Base-by-base conservation (phyloP, 2,888 invertebrate species). In the Clistopyga incitator region DNA sequence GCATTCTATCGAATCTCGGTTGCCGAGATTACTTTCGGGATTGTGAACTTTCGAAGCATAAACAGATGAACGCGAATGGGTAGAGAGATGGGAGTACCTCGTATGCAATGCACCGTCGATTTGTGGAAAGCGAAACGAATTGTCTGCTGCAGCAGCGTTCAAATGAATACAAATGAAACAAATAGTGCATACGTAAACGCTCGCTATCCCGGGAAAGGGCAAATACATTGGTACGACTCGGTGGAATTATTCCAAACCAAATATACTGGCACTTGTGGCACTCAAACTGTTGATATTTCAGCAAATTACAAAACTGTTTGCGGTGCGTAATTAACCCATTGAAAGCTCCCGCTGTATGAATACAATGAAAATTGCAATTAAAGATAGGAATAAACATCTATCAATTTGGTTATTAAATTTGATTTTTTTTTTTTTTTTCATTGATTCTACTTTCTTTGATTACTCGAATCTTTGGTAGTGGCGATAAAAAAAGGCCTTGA, bases 151-250 rank as follows among this genome's bases (percentile, higher is more conserved):
- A 47, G 38, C 64, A 47, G 42, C 47, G 38, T 23, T 59, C 52
- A 29, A 74, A 78, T 64, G 74, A 74, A 78, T 70, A 25, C 74
- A 78, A 65, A 74, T 74, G 67, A 64, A 61, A 74, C 68, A 74
- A 81, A 81, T 75, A 75, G 74, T 34, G 70, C 78, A 75, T 75
- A 65, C 70, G 78, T 34, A 71, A 84, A 78, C 78, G 50, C 74
- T 77, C 50, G 79, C 56, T 65, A n/a, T 75, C 23, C 72, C 54
- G 78, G 45, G 50, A 25, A 72, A 11, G 68, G 25, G 42, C 25
- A 78, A 77, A 77, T 70, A 68, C 72, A 68, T 77, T 74, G 77
- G 77, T 54, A 59, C 59, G 61, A 15, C 54, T 64, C 75, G 42
- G 50, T 54, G n/a, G 54, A 50, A 80, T 84, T 64, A 74, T 84